A percentile compares a stretch with the other conserved stretches of the same genome.
These are phyloP conservation scores for Plestiodon gilberti DNA, from an alignment of 2,113 vertebrate genomes.

Conservation along the genomic window DNA sequence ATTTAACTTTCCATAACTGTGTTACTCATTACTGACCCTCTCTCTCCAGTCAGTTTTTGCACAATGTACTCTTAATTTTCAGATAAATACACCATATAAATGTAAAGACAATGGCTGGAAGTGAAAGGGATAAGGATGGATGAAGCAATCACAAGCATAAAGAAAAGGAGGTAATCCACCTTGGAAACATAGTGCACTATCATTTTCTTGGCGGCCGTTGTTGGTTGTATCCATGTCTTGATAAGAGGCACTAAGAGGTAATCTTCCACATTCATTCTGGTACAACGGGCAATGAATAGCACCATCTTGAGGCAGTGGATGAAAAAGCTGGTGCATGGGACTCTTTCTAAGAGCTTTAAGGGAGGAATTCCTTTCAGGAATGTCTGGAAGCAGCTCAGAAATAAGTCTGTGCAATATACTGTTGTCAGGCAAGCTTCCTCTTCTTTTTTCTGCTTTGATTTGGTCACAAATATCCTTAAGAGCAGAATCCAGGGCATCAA, in stretches of 20 bases:
- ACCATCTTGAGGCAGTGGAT: slow-evolving; percentile 80
- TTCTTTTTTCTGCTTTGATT: slow-evolving; percentile 89
- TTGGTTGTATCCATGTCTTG: slow-evolving; percentile 84
- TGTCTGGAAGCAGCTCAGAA: slow-evolving; percentile 92
- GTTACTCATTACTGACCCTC: not conserved
- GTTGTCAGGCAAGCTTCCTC: slow-evolving; percentile 89
- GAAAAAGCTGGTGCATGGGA: slow-evolving; percentile 80
- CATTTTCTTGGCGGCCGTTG: slow-evolving; percentile 84
- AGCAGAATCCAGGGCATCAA: slow-evolving; percentile 93
- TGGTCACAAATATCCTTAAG: slow-evolving; percentile 97
- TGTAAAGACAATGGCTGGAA: slow-evolving; percentile 54
- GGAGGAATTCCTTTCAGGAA: slow-evolving; percentile 95
- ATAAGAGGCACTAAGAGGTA: slow-evolving; percentile 90
- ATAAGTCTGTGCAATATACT: slow-evolving; percentile 93
- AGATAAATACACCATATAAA: slow-evolving; percentile 1
- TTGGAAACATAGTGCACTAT: slow-evolving; percentile 86
- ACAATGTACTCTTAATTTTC: slow-evolving; percentile 40
- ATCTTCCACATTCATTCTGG: slow-evolving; percentile 80
- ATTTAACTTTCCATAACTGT: not conserved
- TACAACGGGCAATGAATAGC: slow-evolving; percentile 77
- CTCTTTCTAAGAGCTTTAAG: slow-evolving; percentile 80
- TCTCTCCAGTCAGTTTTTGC: slow-evolving; percentile 12
- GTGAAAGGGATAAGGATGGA: slow-evolving; percentile 57
- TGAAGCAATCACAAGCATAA: slow-evolving; percentile 54
- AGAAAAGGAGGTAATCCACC: slow-evolving; percentile 84